Conservation (phyloP, 2,888 invertebrate genomes). For the Trachelus troglodyta region DNA sequence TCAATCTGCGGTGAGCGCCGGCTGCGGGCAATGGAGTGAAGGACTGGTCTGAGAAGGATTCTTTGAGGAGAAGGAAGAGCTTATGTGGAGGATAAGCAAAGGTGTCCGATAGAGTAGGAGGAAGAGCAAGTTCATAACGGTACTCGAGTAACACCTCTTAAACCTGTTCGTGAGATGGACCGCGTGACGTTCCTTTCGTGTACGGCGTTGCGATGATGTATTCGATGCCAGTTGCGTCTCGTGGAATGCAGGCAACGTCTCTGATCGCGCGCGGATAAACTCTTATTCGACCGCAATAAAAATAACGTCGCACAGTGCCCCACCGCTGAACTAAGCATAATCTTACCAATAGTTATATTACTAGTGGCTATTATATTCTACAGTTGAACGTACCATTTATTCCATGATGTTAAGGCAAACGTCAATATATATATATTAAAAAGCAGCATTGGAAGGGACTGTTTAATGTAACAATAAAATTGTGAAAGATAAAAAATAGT, state of each 20-base stretch:
- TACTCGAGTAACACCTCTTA: slow-evolving; percentile 40
- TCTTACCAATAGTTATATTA: background rate
- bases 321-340: background rate
- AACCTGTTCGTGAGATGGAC: slow-evolving; percentile 42
- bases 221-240: slow-evolving; percentile 46
- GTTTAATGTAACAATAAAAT: background rate
- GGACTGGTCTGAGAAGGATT: background rate
- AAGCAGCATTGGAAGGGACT: background rate
- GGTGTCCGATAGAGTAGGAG: slow-evolving; percentile 9
- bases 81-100: background rate
- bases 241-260: slow-evolving; percentile 43
- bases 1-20: slow-evolving; percentile 15
- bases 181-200: slow-evolving; percentile 45
- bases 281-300: slow-evolving; percentile 41
- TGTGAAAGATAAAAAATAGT: background rate
- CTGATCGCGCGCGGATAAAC: slow-evolving; percentile 47
- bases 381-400: background rate
- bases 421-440: too few relatives aligned
- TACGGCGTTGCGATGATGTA: slow-evolving; percentile 47
- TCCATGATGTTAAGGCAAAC: background rate
- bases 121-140: slow-evolving; percentile 29
- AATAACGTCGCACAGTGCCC: slow-evolving; percentile 26
- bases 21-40: background rate
- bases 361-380: background rate
- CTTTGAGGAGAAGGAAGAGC: background rate